Evolutionary conservation across 1,140 invertebrate genomes (phyloP).

Genomic region (Leptopilina boulardi): DNA sequence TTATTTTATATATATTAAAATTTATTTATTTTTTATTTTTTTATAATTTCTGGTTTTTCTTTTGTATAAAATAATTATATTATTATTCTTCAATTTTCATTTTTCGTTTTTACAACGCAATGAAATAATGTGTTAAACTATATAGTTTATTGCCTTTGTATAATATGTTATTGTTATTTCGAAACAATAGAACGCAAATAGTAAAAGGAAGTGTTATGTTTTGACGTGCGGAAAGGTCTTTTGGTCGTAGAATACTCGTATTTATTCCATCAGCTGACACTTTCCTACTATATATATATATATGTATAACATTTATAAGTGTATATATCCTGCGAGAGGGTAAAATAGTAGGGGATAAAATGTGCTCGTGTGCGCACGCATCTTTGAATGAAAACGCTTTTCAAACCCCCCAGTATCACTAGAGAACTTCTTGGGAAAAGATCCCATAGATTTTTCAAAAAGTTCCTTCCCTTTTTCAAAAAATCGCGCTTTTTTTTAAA

Average conservation of each 20-base stretch:
- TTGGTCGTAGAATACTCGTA: slow-evolving; percentile 9
- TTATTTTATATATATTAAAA: too few species aligned
- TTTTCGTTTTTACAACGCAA: neutral
- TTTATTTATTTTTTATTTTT: too few species aligned
- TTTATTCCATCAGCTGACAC: slow-evolving; percentile 23
- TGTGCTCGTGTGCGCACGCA: slow-evolving; percentile 55
- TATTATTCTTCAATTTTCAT: neutral
- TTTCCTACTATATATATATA: too few species aligned
- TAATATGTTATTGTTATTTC: neutral
- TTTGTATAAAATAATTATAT: neutral
- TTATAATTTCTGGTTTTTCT: too few species aligned
- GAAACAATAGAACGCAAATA: neutral
- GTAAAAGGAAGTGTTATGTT: neutral
- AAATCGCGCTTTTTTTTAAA: neutral
- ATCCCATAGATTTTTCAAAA: neutral
- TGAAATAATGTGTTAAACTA: neutral
- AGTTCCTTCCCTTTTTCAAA: slow-evolving; percentile 10
- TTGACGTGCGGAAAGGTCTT: slow-evolving; percentile 16
- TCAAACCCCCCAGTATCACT: slow-evolving; percentile 56
- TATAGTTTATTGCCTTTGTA: neutral
- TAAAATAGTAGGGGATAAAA: neutral
- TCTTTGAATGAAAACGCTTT: slow-evolving; percentile 62
- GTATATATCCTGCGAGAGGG: neutral
- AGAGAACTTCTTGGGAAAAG: slow-evolving; percentile 48
- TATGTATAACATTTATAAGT: slow-evolving; percentile 16